These are phyloP conservation scores for Heliothis subflexa DNA, from an alignment of 1,140 invertebrate species.

Conservation along the genomic window DNA sequence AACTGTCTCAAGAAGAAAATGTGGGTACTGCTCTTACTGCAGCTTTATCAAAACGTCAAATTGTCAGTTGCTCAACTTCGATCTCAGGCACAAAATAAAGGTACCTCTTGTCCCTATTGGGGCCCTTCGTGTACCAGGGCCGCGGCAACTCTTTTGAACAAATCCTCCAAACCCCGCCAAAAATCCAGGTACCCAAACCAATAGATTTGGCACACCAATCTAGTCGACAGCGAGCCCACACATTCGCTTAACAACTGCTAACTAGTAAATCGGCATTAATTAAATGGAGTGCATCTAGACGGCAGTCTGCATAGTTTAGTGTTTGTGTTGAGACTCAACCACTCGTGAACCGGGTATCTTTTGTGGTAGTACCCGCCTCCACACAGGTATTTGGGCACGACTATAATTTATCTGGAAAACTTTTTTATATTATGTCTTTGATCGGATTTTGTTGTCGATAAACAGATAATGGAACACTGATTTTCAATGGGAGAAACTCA, in stretches of 20 bases:
- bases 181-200: background rate
- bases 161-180: no score
- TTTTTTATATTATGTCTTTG: background rate
- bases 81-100: no score
- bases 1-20: no score
- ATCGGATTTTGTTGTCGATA: no score
- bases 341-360: slow-evolving; percentile 19
- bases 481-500: no score
- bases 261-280: slow-evolving; percentile 60
- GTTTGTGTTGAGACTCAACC: slow-evolving; percentile 58
- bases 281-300: slow-evolving; percentile 56
- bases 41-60: no score
- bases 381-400: slow-evolving; percentile 1
- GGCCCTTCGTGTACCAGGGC: no score
- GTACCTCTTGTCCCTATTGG: no score
- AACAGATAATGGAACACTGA: no score
- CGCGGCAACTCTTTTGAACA: no score
- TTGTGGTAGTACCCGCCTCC: slow-evolving; percentile 11
- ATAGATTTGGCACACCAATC: background rate
- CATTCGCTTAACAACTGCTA: slow-evolving; percentile 42
- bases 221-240: background rate
- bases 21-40: no score
- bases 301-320: slow-evolving; percentile 61
- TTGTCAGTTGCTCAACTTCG: no score
- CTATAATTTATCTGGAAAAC: background rate